These are phyloP conservation scores for Phyllostomus discolor DNA, from an alignment of 2,113 vertebrate genomes.

Conservation along the genomic window DNA sequence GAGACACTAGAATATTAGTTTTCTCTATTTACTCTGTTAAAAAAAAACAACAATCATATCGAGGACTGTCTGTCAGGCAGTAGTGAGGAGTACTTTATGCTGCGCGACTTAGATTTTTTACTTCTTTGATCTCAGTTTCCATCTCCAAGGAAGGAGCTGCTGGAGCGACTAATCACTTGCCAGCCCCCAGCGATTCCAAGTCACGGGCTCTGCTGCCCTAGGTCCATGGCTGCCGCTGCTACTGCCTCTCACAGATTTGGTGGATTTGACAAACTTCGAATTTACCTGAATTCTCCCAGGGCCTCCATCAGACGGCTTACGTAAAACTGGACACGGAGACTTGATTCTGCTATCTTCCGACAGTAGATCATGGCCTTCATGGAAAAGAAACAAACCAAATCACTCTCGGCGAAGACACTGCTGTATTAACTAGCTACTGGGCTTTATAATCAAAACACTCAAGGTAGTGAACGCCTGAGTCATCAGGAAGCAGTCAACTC, in stretches of 20 bases:
- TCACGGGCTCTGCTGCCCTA: not conserved
- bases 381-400: slow-evolving; percentile 70
- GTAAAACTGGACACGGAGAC: slow-evolving; percentile 89
- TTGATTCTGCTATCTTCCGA: slow-evolving; percentile 89
- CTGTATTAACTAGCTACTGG: not conserved
- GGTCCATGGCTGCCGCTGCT: too few species aligned
- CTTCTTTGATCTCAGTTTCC: not conserved
- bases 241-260: not conserved
- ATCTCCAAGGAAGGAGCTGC: not conserved
- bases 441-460: not conserved
- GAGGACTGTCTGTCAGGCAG: not conserved
- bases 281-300: slow-evolving; percentile 90
- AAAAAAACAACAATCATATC: not conserved
- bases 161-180: not conserved
- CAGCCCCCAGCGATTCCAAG: not conserved
- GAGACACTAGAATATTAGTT: not conserved
- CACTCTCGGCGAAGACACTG: slow-evolving; percentile 42
- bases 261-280: not conserved
- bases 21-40: not conserved
- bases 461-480: not conserved
- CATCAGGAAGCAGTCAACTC: not conserved
- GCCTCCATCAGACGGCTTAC: slow-evolving; percentile 90
- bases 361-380: slow-evolving; percentile 90
- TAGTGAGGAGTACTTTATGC: not conserved
- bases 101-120: not conserved